Evolutionary conservation across 2,113 vertebrate species (phyloP).

Genomic region (Burhinus bistriatus): DNA sequence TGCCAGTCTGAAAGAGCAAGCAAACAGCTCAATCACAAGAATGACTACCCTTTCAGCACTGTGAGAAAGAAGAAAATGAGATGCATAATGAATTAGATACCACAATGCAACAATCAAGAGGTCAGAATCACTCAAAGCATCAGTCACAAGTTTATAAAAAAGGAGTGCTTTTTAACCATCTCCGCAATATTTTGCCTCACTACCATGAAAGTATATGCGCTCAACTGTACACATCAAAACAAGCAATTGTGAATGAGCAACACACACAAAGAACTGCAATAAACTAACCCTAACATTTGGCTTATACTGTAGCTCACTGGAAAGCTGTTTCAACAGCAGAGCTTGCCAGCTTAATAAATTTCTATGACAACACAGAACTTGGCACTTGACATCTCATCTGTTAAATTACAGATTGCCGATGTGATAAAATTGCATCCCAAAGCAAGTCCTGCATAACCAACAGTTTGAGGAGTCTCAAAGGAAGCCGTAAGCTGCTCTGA

Average conservation of each 20-base stretch:
- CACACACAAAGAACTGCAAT: neutral
- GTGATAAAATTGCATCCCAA: neutral
- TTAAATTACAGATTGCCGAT: neutral
- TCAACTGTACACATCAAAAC: neutral
- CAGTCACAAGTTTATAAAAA: neutral
- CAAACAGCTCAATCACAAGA: neutral
- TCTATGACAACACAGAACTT: conserved; percentile 42
- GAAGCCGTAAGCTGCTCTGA: neutral
- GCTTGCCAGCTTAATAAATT: conserved; percentile 34
- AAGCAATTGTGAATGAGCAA: conserved; percentile 2
- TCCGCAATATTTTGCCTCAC: neutral
- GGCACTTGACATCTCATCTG: conserved; percentile 38
- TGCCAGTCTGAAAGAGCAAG: neutral
- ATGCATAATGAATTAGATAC: neutral
- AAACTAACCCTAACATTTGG: conserved; percentile 21
- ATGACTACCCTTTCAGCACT: neutral
- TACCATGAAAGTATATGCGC: neutral
- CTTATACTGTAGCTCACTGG: neutral
- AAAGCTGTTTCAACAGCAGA: neutral
- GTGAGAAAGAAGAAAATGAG: neutral
- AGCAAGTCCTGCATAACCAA: neutral
- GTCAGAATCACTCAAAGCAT: neutral
- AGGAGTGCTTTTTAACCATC: neutral
- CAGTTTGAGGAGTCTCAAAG: neutral
- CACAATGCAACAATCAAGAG: neutral